These are phyloP conservation scores for Poeciliopsis prolifica DNA, from an alignment of 2,113 vertebrate genomes.

Conservation along the genomic window DNA sequence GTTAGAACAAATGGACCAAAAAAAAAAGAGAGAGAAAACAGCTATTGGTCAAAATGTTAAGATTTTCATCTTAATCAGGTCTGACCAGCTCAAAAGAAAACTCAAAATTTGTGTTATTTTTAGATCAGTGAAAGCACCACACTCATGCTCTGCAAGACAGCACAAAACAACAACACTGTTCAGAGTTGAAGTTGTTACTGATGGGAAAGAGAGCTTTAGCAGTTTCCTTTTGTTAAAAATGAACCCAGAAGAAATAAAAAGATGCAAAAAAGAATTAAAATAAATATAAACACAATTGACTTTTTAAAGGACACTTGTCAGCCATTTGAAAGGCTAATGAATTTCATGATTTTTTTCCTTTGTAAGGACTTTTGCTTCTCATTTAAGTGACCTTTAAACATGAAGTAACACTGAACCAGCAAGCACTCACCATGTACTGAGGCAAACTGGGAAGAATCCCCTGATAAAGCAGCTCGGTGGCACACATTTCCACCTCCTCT, in stretches of 20 bases:
- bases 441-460: constrained; percentile 96
- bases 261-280: neutral
- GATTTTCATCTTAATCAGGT: neutral
- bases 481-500: constrained; percentile 92
- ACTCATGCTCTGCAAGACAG: neutral
- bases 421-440: constrained; percentile 90
- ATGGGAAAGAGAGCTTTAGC: no score
- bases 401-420: neutral
- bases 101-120: neutral
- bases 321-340: neutral
- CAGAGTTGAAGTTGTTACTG: no score
- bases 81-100: neutral
- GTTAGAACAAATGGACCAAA: no score
- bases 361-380: neutral
- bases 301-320: neutral
- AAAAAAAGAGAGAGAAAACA: no score
- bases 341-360: neutral
- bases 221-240: neutral
- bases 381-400: neutral
- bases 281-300: neutral
- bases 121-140: neutral
- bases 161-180: no score
- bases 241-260: neutral
- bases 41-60: neutral
- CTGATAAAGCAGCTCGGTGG: constrained; percentile 94